Evolutionary conservation across 1,140 invertebrate species (phyloP).

Genomic region (Cataglyphis hispanica): DNA sequence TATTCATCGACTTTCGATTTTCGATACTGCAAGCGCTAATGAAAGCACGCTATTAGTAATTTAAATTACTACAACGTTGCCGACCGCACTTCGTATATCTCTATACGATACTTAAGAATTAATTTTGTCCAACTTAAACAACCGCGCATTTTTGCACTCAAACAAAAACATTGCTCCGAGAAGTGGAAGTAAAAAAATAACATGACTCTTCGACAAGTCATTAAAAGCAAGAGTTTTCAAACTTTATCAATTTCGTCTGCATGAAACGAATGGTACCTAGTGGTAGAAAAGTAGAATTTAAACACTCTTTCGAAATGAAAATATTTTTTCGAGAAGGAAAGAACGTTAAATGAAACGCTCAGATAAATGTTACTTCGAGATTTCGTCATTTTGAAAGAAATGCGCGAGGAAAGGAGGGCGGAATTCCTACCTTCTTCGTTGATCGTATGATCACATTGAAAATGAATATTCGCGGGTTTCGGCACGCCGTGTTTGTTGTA

Average conservation of each 20-base stretch:
- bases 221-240: constrained; percentile 9
- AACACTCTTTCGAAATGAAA: background rate
- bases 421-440: constrained; percentile 85
- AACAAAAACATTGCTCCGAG: background rate
- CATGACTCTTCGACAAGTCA: background rate
- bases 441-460: constrained; percentile 80
- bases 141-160: background rate
- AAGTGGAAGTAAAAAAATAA: background rate
- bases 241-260: constrained; percentile 4
- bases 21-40: background rate
- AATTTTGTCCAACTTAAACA: constrained; percentile 1
- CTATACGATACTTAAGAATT: background rate
- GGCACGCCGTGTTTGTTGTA: constrained; percentile 91
- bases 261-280: background rate
- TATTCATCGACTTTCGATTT: constrained; percentile 14
- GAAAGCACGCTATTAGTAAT: background rate
- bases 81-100: too few relatives aligned
- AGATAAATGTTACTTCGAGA: background rate
- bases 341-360: background rate
- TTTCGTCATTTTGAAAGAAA: background rate
- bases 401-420: background rate
- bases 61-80: constrained; percentile 8
- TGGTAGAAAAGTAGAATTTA: constrained; percentile 7
- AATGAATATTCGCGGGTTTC: constrained; percentile 81
- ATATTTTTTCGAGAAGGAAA: background rate